These are phyloP conservation scores for Dysdera silvatica DNA, from an alignment of 1,140 invertebrate species.

Conservation along the genomic window DNA sequence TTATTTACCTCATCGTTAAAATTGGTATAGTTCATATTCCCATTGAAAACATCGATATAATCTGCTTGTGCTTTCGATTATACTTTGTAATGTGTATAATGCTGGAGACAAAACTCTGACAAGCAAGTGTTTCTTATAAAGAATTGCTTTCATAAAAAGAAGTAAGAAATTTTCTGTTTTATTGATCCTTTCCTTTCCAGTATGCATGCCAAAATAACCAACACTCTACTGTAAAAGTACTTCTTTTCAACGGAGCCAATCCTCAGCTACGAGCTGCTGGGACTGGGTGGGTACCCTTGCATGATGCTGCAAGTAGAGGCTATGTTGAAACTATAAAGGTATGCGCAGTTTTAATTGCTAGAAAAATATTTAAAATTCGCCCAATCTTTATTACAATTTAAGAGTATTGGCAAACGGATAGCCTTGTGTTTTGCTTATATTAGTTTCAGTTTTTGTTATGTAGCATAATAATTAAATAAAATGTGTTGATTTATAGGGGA, in stretches of 20 bases:
- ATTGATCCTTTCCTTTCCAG: constrained; percentile 54
- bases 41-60: constrained; percentile 2
- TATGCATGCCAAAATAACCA: constrained; percentile 76
- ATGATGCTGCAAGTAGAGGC: constrained; percentile 75
- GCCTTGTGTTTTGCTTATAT: no score
- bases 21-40: constrained; percentile 1
- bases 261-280: constrained; percentile 65
- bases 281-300: constrained; percentile 70
- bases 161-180: no score
- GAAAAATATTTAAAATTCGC: constrained; percentile 12
- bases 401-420: no score
- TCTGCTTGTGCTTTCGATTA: no score
- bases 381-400: no score
- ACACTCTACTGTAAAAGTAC: constrained; percentile 59
- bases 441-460: no score
- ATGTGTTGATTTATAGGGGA: no score
- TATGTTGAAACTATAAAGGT: constrained; percentile 60
- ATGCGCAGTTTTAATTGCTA: background rate
- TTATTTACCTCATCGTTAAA: constrained; percentile 13
- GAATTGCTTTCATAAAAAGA: no score
- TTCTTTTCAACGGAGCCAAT: constrained; percentile 64
- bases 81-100: no score
- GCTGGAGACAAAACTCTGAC: no score
- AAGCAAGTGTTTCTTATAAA: no score
- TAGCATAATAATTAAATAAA: no score